Base-by-base conservation (phyloP, 2,888 invertebrate genomes). In the Keiferia lycopersicella region DNA sequence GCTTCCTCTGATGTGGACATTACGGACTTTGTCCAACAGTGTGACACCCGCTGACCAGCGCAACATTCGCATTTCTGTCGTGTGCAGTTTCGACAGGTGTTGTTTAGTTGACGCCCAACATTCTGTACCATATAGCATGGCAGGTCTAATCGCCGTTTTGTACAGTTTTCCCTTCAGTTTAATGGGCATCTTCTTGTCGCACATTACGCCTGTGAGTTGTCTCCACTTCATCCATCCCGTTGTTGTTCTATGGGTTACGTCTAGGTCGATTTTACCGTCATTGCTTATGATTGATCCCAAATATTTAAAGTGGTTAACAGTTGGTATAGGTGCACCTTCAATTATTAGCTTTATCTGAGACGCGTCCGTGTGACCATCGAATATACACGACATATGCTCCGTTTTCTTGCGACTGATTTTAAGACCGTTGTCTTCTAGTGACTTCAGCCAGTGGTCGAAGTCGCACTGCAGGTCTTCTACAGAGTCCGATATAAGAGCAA, bases 211-310 rank as follows among this genome's bases (percentile, higher is more conserved):
- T 22, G 63, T 53, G 16, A 66, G 63, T 14, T 61, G 22, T 59
- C 61, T 63, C 65, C 58, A 66, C 18, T 63, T 66, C 51, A 61
- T 57, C 63, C 63, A 63, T 26, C 60, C 63, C 8, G 59, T 57
- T 1, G 38, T 64, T 22, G 38, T 53, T 48, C 66, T 12, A 59
- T 66, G 64, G 41, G 51, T 59, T 7, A 66, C 53, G 38, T 66
- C 64, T 4, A 10, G 48, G 38, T 64, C 66, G 20, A 64, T 62
- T 22, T 45, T 57, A 64, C 26, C 26, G 26, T 26, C 53, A 16
- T 51, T 57, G 20, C 59, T 60, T 1, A 64, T 59, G 12, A 64
- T 63, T 22, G 38, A 65, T 18, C 62, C 62, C 11, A 62, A 39
- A 56, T 56, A 62, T 22, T 62, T 62, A 26, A 56, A 26, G 26